phyloP scores from a whole-genome alignment of 2,888 invertebrate genomes.

The Sinelater perroti region DNA sequence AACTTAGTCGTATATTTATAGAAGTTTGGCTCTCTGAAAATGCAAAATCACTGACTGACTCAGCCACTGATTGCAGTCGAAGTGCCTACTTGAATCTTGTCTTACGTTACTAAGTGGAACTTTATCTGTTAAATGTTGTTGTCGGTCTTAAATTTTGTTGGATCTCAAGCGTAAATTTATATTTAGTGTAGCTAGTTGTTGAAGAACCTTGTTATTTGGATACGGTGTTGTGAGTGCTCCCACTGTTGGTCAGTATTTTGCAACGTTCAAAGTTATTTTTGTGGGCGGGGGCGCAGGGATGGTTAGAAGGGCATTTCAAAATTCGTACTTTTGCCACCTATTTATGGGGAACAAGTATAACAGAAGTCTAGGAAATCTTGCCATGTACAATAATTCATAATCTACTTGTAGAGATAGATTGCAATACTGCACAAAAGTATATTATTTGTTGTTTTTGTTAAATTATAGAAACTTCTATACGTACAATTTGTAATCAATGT shows the following conservation, averaged over 20 bases:
- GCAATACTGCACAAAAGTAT: slow-evolving; percentile 54
- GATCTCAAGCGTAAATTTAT: slow-evolving; percentile 4
- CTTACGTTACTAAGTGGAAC: slow-evolving; percentile 5
- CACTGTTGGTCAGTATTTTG: slow-evolving; percentile 56
- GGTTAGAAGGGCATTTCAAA: slow-evolving; percentile 26
- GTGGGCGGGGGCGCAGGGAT: no score
- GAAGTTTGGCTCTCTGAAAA: slow-evolving; percentile 10
- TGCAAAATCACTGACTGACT: slow-evolving; percentile 53
- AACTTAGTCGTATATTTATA: slow-evolving; percentile 22
- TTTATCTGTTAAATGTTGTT: background rate
- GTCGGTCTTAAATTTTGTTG: background rate
- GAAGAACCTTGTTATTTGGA: slow-evolving; percentile 6
- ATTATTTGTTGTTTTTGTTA: slow-evolving; percentile 52
- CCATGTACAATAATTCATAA: slow-evolving; percentile 37
- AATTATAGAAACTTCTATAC: slow-evolving; percentile 39
- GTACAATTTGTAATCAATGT: slow-evolving; percentile 39
- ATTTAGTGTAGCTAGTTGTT: slow-evolving; percentile 9
- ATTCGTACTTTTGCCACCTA: slow-evolving; percentile 37
- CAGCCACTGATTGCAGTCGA: slow-evolving; percentile 36
- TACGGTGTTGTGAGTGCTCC: slow-evolving; percentile 21
- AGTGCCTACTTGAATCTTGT: slow-evolving; percentile 49
- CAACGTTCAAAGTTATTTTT: slow-evolving; percentile 35
- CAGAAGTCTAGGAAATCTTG: slow-evolving; percentile 40
- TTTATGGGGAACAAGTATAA: slow-evolving; percentile 45
- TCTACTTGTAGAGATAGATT: slow-evolving; percentile 46